phyloP scores from a whole-genome alignment of 2,113 vertebrate genomes.

The Plecotus auritus region DNA sequence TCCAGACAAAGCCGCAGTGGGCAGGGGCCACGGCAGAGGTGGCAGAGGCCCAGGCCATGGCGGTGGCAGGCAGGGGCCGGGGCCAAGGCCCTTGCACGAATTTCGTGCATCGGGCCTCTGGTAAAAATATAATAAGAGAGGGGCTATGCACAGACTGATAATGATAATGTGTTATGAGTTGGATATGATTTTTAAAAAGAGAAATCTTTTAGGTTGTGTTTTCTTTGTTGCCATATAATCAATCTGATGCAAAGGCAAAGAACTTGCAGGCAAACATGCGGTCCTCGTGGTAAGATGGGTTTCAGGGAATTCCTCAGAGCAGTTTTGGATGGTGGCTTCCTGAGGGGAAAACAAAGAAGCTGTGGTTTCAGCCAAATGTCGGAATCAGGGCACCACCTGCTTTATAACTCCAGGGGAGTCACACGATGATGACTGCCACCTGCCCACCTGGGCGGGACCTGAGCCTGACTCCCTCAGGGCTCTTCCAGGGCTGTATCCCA shows the following conservation, averaged over 20 bases:
- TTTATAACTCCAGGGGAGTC: not conserved
- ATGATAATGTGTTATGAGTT: not conserved
- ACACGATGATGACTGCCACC: not conserved
- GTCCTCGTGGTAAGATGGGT: not conserved
- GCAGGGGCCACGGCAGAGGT: too few relatives aligned
- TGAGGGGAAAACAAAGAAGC: not conserved
- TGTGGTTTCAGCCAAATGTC: not conserved
- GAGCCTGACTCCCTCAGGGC: not conserved
- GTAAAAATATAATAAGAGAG: not conserved
- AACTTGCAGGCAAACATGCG: not conserved
- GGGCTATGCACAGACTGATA: not conserved
- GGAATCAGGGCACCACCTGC: not conserved
- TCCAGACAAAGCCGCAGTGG: too few relatives aligned
- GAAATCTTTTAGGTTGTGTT: not conserved
- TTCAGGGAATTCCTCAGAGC: not conserved
- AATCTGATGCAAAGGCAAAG: not conserved
- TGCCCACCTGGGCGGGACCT: too few relatives aligned
- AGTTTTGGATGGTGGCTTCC: not conserved
- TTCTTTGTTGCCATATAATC: not conserved
- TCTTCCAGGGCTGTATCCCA: not conserved
- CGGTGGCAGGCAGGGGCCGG: too few relatives aligned
- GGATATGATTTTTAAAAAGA: not conserved
- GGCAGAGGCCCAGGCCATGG: too few relatives aligned
- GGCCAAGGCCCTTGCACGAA: too few relatives aligned
- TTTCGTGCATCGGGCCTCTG: too few relatives aligned